phyloP scores from a whole-genome alignment of 2,113 vertebrate species.

The Sylvia atricapilla region DNA sequence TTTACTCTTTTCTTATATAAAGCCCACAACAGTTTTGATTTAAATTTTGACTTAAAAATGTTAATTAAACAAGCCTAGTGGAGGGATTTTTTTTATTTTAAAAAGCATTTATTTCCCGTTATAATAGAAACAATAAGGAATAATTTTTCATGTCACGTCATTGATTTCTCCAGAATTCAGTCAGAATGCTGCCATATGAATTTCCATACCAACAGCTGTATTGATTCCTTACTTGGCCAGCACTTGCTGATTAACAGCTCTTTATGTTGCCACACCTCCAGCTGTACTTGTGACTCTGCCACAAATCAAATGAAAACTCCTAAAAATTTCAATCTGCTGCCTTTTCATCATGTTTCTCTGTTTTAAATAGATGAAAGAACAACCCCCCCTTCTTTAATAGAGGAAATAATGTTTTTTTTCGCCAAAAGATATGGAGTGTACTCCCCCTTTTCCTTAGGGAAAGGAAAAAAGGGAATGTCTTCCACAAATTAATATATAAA shows the following conservation, averaged over 20 bases:
- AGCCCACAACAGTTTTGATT: background rate
- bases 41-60: background rate
- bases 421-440: background rate
- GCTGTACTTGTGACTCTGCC: background rate
- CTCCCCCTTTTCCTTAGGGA: background rate
- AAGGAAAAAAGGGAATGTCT: background rate
- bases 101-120: background rate
- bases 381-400: background rate
- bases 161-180: background rate
- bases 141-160: background rate
- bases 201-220: background rate
- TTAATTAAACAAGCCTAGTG: background rate
- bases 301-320: background rate
- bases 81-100: background rate
- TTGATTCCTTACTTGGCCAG: background rate
- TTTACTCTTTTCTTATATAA: background rate
- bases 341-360: background rate
- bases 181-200: conserved; percentile 9
- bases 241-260: background rate
- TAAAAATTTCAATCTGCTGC: background rate
- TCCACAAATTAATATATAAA: background rate
- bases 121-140: background rate
- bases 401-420: background rate
- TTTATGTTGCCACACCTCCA: background rate
- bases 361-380: background rate